A percentile compares a stretch with the other conserved stretches of the same genome.
phyloP scores from a whole-genome alignment of 1,140 invertebrate species.

The Mamestra configurata region DNA sequence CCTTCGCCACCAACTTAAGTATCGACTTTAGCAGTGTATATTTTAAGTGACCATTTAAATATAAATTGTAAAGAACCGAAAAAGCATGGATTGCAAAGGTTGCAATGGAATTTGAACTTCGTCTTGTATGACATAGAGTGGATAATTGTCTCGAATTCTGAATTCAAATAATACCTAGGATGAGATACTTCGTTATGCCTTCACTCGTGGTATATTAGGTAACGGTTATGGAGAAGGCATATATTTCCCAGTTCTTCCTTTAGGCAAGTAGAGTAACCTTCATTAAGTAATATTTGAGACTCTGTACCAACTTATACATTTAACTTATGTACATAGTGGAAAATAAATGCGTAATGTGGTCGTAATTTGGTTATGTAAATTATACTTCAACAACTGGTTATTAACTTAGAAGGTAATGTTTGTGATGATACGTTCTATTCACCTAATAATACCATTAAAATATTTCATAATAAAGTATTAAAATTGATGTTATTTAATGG shows the following conservation, averaged over 20 bases:
- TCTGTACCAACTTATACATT: conserved; percentile 38
- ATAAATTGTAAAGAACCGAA: too few species aligned
- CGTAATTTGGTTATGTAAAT: conserved; percentile 26
- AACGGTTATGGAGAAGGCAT: conserved; percentile 6
- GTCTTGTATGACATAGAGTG: too few species aligned
- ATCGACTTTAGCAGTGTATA: too few species aligned
- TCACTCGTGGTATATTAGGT: not conserved
- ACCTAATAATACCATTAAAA: conserved; percentile 37
- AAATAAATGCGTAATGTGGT: conserved; percentile 47
- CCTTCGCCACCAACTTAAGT: too few species aligned
- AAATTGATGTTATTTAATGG: conserved; percentile 14
- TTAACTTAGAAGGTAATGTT: conserved; percentile 15
- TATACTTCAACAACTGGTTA: conserved; percentile 6
- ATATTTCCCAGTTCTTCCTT: not conserved
- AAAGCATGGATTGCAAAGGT: too few species aligned
- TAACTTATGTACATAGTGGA: conserved; percentile 26
- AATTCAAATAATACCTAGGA: too few species aligned
- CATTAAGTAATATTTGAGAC: conserved; percentile 13
- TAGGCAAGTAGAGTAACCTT: not conserved
- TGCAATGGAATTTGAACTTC: too few species aligned
- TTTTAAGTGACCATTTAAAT: too few species aligned
- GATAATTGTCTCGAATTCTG: too few species aligned
- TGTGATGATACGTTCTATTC: conserved; percentile 40
- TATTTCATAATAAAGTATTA: conserved; percentile 26
- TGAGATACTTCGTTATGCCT: not conserved